phyloP scores from a whole-genome alignment of 1,140 invertebrate species.

The Brachionus paranguensis region DNA sequence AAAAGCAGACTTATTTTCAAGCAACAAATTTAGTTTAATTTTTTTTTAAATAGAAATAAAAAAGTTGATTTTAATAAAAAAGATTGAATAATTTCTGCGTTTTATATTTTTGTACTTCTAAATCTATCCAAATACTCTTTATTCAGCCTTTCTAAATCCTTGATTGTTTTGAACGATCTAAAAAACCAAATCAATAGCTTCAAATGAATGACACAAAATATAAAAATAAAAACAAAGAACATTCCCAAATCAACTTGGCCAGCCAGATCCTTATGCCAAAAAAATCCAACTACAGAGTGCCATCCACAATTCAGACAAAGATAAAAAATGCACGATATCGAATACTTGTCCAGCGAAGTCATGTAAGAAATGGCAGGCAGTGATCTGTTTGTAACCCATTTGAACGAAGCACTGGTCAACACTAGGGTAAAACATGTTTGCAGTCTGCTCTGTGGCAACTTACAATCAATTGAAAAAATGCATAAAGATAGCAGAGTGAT shows the following conservation, averaged over 20 bases:
- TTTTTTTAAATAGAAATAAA: too few relatives aligned
- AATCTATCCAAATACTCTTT: background rate
- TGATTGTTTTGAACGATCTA: background rate
- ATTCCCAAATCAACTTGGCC: background rate
- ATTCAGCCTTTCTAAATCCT: background rate
- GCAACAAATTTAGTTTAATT: too few relatives aligned
- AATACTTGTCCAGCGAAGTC: slow-evolving; percentile 33
- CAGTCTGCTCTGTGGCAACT: background rate
- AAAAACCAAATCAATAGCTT: background rate
- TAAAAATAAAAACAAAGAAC: background rate
- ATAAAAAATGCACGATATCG: slow-evolving; percentile 4
- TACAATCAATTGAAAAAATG: slow-evolving; percentile 11
- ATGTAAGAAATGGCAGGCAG: slow-evolving; percentile 2
- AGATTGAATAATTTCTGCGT: too few relatives aligned
- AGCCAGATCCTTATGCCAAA: background rate
- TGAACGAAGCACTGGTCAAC: background rate
- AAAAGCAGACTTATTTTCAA: too few relatives aligned
- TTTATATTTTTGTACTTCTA: background rate
- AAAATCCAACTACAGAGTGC: background rate
- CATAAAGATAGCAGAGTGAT: background rate
- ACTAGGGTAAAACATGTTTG: background rate
- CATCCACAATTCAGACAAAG: background rate
- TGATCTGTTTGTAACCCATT: background rate
- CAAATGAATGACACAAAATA: background rate
- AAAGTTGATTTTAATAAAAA: too few relatives aligned